Percentiles rank a stretch among this genome's conserved stretches.
phyloP scores from a whole-genome alignment of 2,113 vertebrate species.

The Cheirogaleus medius region DNA sequence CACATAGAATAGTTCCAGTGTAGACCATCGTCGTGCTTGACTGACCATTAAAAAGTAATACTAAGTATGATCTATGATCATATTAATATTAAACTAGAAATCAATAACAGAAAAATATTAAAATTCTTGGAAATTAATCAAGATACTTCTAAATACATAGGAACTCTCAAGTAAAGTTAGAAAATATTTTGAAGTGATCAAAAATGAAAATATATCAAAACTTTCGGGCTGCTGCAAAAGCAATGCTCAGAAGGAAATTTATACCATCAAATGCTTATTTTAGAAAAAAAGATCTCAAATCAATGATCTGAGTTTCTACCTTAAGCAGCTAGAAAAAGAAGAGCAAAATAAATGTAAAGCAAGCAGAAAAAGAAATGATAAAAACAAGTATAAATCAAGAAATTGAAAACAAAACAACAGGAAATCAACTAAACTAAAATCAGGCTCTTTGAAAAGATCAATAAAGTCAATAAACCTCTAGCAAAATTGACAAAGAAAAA shows the following conservation, averaged over 20 bases:
- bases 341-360: background rate
- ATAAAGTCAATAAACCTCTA: background rate
- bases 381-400: background rate
- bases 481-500: background rate
- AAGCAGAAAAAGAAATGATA: background rate
- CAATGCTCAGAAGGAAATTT: background rate
- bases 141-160: background rate
- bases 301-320: background rate
- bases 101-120: background rate
- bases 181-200: background rate
- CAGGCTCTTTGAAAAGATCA: background rate
- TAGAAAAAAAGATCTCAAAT: background rate
- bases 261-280: background rate
- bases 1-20: too few relatives aligned
- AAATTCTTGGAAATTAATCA: background rate
- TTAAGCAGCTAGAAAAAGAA: background rate
- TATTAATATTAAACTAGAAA: background rate
- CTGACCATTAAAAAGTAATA: too few relatives aligned
- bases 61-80: background rate
- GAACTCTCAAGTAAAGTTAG: conserved; percentile 28
- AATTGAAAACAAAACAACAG: background rate
- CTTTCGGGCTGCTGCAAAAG: background rate
- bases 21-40: too few relatives aligned
- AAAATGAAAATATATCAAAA: conserved; percentile 23
- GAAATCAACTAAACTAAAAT: background rate